Base-by-base conservation (phyloP, 2,113 vertebrate species). In the Barnardius zonarius region DNA sequence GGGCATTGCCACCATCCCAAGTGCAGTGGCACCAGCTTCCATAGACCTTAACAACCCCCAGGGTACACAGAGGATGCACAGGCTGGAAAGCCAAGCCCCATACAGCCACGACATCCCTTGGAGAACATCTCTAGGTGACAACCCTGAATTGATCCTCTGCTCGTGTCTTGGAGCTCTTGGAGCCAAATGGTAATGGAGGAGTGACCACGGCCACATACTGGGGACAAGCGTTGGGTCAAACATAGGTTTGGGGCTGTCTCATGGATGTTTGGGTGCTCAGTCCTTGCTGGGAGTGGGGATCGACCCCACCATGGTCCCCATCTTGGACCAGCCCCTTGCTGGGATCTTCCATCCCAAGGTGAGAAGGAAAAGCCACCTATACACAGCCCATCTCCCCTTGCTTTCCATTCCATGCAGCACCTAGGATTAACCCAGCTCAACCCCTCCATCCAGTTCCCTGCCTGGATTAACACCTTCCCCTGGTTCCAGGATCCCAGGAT, bases 151-250 rank as follows among this genome's bases (percentile, higher is more conserved):
- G 37, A 5, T 24, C 41, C 54, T 23, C 39, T 1, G 0, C 33
- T 44, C 1, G 2, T 10, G 39, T 7, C 72, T 41, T 44, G 43
- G 51, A 9, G 52, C 14, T 67, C 43, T 22, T 20, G n/a, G 46
- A 62, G 46, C 18, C 3, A 1, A 57, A 35, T 0, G 1, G 13
- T 1, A 6, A 54, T 2, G 31, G 35, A 55, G 49, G 35, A 70
- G 25, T 0, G 5, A 70, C 41, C 55, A 33, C 0, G 3, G n/a
- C 41, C 48, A 57, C 4, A 49, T 1, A 2, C 11, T 27, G 48
- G 79, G 41, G 72, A 41, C 55, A n/a, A 31, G 13, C 12, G 2
- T 9, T 9, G 73, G 49, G 43, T 18, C 12, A 27, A 27, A 37
- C 24, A 23, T 8, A 31, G 19, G 43, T 67, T 12, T 67, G 41